Base-by-base conservation (phyloP, 2,113 vertebrate genomes). In the Hemiprocne comata region DNA sequence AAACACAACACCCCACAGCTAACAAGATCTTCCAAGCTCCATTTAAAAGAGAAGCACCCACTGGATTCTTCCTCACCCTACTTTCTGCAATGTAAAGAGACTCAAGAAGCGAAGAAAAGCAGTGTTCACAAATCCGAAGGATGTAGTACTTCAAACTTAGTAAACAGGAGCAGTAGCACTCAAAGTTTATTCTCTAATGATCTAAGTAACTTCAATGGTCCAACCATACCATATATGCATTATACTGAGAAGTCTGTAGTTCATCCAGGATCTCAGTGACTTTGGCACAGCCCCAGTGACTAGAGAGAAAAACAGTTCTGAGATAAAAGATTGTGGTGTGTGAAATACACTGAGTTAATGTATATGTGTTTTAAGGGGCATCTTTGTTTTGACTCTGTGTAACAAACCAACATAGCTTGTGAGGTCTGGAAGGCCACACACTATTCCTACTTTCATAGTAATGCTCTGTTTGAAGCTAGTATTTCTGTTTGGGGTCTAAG, bases 401-500 rank as follows among this genome's bases (percentile, higher is more conserved):
- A 91, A 89, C 80, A 94, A 92, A 87, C 88, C 61, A 79, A 76
- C 83, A 85, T 36, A 64, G 77, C 57, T 57, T 90, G 77, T 93
- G 93, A 90, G 95, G 94, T 94, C 83, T 92, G 72, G 58, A 82
- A 95, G 76, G 80, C 93, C 92, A 92, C 88, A 90, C 90, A 66
- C 76, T 78, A 87, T 69, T 90, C 74, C 88, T 93, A 13, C 87
- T 65, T 77, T 94, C 94, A 95, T 54, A 94, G 85, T 57, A 86
- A 61, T 24, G 65, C 83, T 96, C 93, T 96, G 90, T 96, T 93
- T 95, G 83, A 96, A 92, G 81, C 34, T 86, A 75, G 70, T 87
- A 46, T 93, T 95, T 96, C 67, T 94, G 6, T 94, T 82, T 87
- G 90, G 95, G 88, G 91, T 96, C 92, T 86, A 93, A 90, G 62